Conservation (phyloP, 2,888 invertebrate genomes). For the Pollenia amentaria region DNA sequence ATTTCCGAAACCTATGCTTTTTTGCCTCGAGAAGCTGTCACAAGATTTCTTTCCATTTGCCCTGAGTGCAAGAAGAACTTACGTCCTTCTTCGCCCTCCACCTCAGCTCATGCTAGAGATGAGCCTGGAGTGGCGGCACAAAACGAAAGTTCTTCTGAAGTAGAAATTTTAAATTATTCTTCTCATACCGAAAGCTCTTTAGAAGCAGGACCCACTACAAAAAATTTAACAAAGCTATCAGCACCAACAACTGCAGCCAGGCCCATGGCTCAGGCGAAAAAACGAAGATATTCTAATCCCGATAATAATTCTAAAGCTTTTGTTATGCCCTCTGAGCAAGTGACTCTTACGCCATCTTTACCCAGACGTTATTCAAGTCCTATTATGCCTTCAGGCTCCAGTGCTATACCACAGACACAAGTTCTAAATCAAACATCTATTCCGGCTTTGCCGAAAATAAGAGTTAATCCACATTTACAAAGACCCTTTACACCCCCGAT, state of each 20-base stretch:
- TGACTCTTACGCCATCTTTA: slow-evolving; percentile 30
- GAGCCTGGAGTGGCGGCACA: slow-evolving; percentile 77
- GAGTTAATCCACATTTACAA: slow-evolving; percentile 80
- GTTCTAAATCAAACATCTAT: not conserved
- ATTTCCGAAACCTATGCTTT: slow-evolving; percentile 98
- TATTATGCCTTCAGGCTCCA: slow-evolving; percentile 16
- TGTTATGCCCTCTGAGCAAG: slow-evolving; percentile 55
- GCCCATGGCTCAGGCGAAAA: slow-evolving; percentile 46
- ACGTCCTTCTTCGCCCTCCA: slow-evolving; percentile 82
- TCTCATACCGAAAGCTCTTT: slow-evolving; percentile 82
- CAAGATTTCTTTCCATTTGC: slow-evolving; percentile 97
- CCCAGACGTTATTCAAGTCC: slow-evolving; percentile 66
- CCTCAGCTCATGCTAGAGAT: slow-evolving; percentile 77
- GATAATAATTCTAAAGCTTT: slow-evolving; percentile 71
- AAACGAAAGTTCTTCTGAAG: slow-evolving; percentile 84
- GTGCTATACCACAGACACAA: not conserved
- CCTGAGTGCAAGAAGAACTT: slow-evolving; percentile 90
- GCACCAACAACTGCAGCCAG: slow-evolving; percentile 26
- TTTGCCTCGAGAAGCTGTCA: slow-evolving; percentile 97
- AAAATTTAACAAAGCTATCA: slow-evolving; percentile 57
- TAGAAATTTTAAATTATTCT: slow-evolving; percentile 82
- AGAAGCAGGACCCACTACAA: slow-evolving; percentile 78
- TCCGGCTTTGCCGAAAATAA: slow-evolving; percentile 76
- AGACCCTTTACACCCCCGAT: slow-evolving; percentile 78
- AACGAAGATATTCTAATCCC: slow-evolving; percentile 62